Conservation (phyloP, 2,888 invertebrate genomes). For the Anthophora plumipes region DNA sequence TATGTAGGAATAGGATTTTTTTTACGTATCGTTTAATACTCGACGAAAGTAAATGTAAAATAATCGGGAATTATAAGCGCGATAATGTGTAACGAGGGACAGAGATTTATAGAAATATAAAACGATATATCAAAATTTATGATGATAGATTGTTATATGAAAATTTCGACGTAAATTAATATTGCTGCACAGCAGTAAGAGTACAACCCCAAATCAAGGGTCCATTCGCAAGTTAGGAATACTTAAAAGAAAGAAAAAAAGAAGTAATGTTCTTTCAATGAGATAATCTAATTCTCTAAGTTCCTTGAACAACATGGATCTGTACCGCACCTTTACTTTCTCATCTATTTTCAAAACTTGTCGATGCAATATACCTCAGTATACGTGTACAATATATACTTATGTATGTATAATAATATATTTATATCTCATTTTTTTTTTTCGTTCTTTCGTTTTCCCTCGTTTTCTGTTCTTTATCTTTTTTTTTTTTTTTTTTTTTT, state of each 20-base stretch:
- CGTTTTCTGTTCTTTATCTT: too few species aligned
- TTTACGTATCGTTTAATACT: neutral
- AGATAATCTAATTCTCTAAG: slow-evolving; percentile 14
- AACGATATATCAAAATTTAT: slow-evolving; percentile 56
- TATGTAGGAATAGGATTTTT: neutral
- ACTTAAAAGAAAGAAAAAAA: neutral
- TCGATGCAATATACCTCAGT: slow-evolving; percentile 53
- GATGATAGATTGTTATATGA: slow-evolving; percentile 62
- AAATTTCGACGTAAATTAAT: slow-evolving; percentile 52
- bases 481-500: slow-evolving; percentile 9
- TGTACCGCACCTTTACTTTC: slow-evolving; percentile 33
- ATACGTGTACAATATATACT: slow-evolving; percentile 19
- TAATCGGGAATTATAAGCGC: neutral
- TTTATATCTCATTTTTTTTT: slow-evolving; percentile 7
- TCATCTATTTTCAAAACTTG: slow-evolving; percentile 26
- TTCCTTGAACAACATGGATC: slow-evolving; percentile 21
- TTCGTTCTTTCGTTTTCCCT: too few species aligned
- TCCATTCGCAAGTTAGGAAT: slow-evolving; percentile 63
- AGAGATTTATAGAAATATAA: slow-evolving; percentile 36
- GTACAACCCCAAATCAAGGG: slow-evolving; percentile 69
- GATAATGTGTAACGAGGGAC: slow-evolving; percentile 12
- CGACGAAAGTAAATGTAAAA: slow-evolving; percentile 25
- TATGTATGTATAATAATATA: slow-evolving; percentile 1
- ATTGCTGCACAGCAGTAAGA: slow-evolving; percentile 60
- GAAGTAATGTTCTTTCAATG: slow-evolving; percentile 33